These are phyloP conservation scores for Itoplectis maculator DNA, from an alignment of 2,888 invertebrate species.

Conservation along the genomic window DNA sequence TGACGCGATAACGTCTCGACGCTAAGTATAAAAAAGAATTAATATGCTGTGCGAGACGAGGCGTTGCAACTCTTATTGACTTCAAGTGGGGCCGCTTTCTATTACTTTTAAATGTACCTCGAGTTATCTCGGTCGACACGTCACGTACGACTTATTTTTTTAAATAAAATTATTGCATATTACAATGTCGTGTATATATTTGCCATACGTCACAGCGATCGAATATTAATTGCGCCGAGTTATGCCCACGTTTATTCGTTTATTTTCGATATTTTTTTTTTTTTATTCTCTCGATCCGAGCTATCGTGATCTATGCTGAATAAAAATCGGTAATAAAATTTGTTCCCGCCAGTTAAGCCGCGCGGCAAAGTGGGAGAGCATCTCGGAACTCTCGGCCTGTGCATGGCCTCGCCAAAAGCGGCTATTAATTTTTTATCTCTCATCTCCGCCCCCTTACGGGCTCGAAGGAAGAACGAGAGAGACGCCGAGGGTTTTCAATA, in stretches of 20 bases:
- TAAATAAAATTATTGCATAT: not conserved
- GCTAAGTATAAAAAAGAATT: too few species aligned
- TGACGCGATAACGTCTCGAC: too few species aligned
- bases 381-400: conserved; percentile 62
- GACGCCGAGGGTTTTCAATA: conserved; percentile 74
- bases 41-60: too few species aligned
- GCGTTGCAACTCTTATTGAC: too few species aligned
- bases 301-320: conserved; percentile 68
- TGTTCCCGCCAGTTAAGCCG: conserved; percentile 82
- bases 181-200: conserved; percentile 7
- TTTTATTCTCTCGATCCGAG: conserved; percentile 30
- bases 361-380: conserved; percentile 51
- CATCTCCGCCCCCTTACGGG: conserved; percentile 77
- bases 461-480: conserved; percentile 45
- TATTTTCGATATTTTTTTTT: conserved; percentile 9
- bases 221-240: conserved; percentile 6
- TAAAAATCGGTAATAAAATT: conserved; percentile 84
- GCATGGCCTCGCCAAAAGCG: conserved; percentile 81
- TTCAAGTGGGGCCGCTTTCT: too few species aligned
- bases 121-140: too few species aligned
- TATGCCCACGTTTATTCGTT: not conserved
- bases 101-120: too few species aligned
- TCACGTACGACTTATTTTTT: too few species aligned
- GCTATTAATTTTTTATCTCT: conserved; percentile 84
- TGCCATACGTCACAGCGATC: conserved; percentile 28